These are phyloP conservation scores for Heliconius sara DNA, from an alignment of 2,888 invertebrate genomes.

Conservation along the genomic window DNA sequence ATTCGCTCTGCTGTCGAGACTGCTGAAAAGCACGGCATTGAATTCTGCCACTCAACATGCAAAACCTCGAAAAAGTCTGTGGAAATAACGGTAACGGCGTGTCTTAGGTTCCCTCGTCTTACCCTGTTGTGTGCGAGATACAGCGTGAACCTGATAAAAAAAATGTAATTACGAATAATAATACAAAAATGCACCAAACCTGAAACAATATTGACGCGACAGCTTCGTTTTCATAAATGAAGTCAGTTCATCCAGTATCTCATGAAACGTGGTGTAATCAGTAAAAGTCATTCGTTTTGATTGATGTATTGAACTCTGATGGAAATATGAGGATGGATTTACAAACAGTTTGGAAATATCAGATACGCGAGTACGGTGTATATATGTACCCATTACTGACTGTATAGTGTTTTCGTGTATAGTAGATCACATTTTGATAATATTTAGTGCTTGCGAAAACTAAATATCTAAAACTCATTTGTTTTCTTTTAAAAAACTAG, in stretches of 20 bases:
- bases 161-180: background rate
- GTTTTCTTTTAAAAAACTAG: background rate
- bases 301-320: constrained; percentile 25
- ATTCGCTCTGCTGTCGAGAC: too few species aligned
- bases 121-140: too few species aligned
- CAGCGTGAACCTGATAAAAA: background rate
- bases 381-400: background rate
- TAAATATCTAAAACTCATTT: background rate
- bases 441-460: background rate
- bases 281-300: constrained; percentile 24
- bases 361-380: background rate
- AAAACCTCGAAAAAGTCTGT: too few species aligned
- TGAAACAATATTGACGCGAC: background rate
- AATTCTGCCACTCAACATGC: too few species aligned
- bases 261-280: constrained; percentile 25
- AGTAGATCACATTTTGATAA: background rate
- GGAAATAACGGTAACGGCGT: too few species aligned
- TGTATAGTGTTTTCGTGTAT: background rate
- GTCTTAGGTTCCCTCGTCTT: too few species aligned
- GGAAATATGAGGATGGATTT: constrained; percentile 27
- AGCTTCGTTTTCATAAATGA: constrained; percentile 12
- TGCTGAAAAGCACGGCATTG: too few species aligned
- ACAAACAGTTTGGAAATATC: constrained; percentile 20
- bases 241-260: constrained; percentile 18
- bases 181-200: background rate